These are phyloP conservation scores for Peromyscus melanophrys DNA, from an alignment of 2,797 vertebrate genomes.

Conservation along the genomic window DNA sequence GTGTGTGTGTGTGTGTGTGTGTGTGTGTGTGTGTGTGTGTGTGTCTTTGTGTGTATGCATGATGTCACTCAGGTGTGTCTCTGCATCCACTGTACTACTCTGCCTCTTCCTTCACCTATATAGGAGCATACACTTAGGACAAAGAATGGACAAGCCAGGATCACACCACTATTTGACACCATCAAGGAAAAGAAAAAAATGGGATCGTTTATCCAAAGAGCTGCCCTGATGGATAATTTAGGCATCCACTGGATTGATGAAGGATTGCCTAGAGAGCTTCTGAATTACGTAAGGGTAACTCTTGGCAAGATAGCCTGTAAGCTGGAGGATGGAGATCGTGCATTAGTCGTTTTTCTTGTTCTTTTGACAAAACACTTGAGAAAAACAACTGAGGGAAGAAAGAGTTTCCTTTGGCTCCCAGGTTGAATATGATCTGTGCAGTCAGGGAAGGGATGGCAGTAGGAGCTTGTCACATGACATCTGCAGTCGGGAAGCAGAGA, in stretches of 20 bases:
- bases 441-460: neutral
- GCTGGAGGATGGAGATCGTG: neutral
- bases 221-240: neutral
- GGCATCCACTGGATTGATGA: neutral
- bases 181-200: neutral
- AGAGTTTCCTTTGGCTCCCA: neutral
- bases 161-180: neutral
- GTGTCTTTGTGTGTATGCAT: neutral
- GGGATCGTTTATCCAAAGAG: neutral
- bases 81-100: neutral
- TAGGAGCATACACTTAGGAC: neutral
- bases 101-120: neutral
- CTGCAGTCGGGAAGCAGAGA: neutral
- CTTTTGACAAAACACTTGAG: neutral
- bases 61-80: neutral
- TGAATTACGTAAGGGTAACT: neutral
- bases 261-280: neutral
- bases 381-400: neutral
- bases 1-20: neutral
- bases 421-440: neutral
- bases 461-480: neutral
- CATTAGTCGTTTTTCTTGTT: neutral
- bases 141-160: neutral
- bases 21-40: neutral
- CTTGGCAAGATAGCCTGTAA: neutral